phyloP scores from a whole-genome alignment of 2,888 invertebrate species.

The Falcaria lacertinaria region DNA sequence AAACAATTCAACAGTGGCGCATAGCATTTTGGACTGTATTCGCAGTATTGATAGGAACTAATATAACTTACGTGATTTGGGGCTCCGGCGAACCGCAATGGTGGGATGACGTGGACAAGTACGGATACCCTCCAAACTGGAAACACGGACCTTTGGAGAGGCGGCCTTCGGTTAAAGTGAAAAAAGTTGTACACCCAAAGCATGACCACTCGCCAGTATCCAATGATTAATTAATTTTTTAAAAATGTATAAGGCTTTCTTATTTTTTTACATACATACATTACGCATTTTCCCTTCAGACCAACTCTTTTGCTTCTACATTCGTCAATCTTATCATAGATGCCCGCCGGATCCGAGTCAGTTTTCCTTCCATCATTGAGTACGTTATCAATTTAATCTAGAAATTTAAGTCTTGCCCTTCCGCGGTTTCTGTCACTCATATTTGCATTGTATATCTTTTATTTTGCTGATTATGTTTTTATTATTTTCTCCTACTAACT shows the following conservation, averaged over 20 bases:
- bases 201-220: slow-evolving; percentile 63
- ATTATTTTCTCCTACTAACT: too few species aligned
- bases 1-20: slow-evolving; percentile 84
- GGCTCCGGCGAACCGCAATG: slow-evolving; percentile 88
- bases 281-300: too few species aligned
- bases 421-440: too few species aligned
- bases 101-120: slow-evolving; percentile 84
- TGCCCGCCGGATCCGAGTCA: too few species aligned
- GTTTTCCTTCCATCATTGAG: too few species aligned
- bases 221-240: slow-evolving; percentile 26
- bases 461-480: too few species aligned
- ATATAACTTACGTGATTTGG: slow-evolving; percentile 83
- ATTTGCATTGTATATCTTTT: too few species aligned
- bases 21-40: slow-evolving; percentile 89
- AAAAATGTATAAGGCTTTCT: too few species aligned
- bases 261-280: too few species aligned
- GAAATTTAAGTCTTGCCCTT: too few species aligned
- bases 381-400: too few species aligned
- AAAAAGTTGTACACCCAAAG: slow-evolving; percentile 58
- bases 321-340: not conserved
- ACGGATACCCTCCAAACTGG: slow-evolving; percentile 63
- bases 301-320: not conserved
- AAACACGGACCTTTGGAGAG: slow-evolving; percentile 57
- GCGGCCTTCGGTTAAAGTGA: slow-evolving; percentile 37
- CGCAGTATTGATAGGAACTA: slow-evolving; percentile 82